Evolutionary conservation across 2,113 vertebrate genomes (phyloP), one percentile per base, ranked within the genome.

Genomic region (Aegotheles bennettii): DNA sequence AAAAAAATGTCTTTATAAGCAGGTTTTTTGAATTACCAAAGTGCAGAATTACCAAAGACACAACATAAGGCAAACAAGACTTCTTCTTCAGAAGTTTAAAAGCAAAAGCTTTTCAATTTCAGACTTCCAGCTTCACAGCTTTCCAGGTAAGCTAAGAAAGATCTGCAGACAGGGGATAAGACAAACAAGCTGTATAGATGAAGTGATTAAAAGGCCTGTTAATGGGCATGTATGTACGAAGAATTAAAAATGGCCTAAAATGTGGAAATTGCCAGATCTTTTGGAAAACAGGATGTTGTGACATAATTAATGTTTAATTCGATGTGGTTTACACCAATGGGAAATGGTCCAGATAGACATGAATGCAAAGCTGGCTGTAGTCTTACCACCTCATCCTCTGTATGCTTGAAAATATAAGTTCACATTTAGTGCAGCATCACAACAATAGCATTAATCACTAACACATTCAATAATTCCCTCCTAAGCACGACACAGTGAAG

Each of bases 331-430:
- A 97, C 95, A 97, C 78, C 78, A 24, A 96, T 84, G 94, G 96
- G 94, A 91, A 94, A 97, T 96, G 96, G 92, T 90, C 87, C 97
- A 92, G 94, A 94, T 91, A 96, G 57, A 96, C 88, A 96, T 80
- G 95, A 96, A 98, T 64, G 96, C 95, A 96, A 93, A 97, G 95
- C 93, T 61, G 95, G 90, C 97, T 92, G 68, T 76, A 86, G 79
- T 98, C 99, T 99, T 99, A 99, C 99, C 99, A 98, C 99, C 98
- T 99, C 99, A 48, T 99, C 99, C 98, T 99, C 98, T 68, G 96
- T 45, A 98, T 98, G 99, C 99, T 99, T 99, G 99, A 98, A 99
- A 99, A 98, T 97, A 98, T 93, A 98, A 99, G 98, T 97, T 97
- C 96, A 98, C 83, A 97, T 98, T 98, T 99, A 99, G 97, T 98